Conservation (phyloP, 2,797 vertebrate species). For the Leptatherina wallacei region DNA sequence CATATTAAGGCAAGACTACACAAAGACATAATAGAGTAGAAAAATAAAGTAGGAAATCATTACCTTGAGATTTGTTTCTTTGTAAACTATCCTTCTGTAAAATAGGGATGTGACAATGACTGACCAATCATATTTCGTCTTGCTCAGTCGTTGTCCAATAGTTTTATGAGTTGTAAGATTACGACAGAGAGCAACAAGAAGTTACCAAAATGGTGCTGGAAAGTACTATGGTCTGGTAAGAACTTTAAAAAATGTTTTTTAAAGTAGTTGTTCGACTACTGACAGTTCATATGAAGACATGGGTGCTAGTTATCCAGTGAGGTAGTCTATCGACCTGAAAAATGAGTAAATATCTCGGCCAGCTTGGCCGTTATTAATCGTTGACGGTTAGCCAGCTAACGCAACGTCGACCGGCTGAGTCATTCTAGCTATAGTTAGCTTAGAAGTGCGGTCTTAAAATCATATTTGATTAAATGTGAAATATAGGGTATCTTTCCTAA, state of each 20-base stretch:
- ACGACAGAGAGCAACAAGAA: slow-evolving; percentile 70
- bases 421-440: slow-evolving; percentile 65
- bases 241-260: slow-evolving; percentile 34
- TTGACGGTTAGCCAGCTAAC: slow-evolving; percentile 38
- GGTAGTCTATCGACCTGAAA: neutral
- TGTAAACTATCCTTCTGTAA: neutral
- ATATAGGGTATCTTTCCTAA: accelerated
- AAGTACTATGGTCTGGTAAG: slow-evolving; percentile 99
- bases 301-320: accelerated
- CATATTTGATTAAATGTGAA: neutral
- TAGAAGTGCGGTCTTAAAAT: neutral
- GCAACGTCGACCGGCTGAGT: slow-evolving; percentile 69
- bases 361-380: neutral
- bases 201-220: slow-evolving; percentile 94
- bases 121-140: slow-evolving; percentile 67
- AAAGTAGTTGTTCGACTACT: neutral
- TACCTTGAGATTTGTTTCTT: neutral
- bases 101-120: neutral
- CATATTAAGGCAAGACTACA: neutral
- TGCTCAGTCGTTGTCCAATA: slow-evolving; percentile 75
- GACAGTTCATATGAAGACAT: too few relatives aligned
- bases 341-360: neutral
- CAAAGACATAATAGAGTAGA: too few relatives aligned
- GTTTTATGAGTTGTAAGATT: slow-evolving; percentile 47
- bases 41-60: neutral